phyloP scores from a whole-genome alignment of 2,888 invertebrate genomes.

The Pyrocoelia pectoralis region DNA sequence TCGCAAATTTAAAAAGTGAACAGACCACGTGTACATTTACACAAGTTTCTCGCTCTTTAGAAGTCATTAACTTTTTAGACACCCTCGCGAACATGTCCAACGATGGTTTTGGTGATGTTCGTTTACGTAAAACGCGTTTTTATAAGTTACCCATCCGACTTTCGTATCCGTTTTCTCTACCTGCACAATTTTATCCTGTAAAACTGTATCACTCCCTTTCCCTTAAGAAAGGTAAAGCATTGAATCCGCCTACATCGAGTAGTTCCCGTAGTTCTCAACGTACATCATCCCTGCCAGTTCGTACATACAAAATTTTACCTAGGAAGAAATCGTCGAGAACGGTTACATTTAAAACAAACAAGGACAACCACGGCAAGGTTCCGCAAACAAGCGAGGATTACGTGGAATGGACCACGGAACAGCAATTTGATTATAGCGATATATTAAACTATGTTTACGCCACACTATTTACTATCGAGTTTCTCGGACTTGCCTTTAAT shows the following conservation, averaged over 20 bases:
- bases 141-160: not conserved
- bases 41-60: not conserved
- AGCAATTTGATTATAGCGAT: not conserved
- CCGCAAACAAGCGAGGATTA: no score
- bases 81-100: conserved; percentile 12
- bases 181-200: no score
- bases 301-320: not conserved
- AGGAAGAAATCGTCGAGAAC: not conserved
- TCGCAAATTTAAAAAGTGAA: no score
- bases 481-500: conserved; percentile 30
- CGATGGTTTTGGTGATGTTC: not conserved
- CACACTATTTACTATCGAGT: conserved; percentile 20
- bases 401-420: no score
- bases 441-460: conserved; percentile 22
- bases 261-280: no score
- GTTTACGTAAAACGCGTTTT: not conserved
- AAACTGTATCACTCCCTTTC: no score
- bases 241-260: no score
- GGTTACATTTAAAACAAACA: no score
- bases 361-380: no score
- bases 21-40: no score
- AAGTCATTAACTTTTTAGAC: conserved; percentile 24
- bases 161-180: not conserved
- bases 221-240: no score
- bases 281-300: no score